These are phyloP conservation scores for Botia almorhae DNA, from an alignment of 2,797 vertebrate species.

Conservation along the genomic window DNA sequence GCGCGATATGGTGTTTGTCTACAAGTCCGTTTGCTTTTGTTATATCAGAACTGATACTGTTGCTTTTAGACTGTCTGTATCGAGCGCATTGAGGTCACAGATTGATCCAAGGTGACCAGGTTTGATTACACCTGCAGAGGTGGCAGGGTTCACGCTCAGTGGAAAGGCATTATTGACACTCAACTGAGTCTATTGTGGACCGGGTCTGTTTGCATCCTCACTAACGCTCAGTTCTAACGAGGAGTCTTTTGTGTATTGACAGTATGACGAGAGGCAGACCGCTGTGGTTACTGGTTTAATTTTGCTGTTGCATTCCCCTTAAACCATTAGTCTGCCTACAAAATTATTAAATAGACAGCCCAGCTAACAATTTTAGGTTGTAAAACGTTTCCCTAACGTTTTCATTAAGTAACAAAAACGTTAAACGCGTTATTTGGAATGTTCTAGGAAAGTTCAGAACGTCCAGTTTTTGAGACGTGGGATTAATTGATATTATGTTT, in stretches of 20 bases:
- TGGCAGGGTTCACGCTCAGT: neutral
- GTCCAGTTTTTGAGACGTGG: no score
- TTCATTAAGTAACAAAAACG: no score
- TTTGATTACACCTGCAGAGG: slow-evolving; percentile 9
- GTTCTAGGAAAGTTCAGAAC: no score
- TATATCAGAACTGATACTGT: slow-evolving; percentile 4
- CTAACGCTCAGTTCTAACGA: neutral
- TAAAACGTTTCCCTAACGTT: no score
- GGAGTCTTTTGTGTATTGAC: neutral
- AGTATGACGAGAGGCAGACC: neutral
- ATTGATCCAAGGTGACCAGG: slow-evolving; percentile 4
- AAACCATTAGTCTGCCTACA: no score
- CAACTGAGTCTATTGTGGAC: neutral
- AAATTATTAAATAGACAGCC: no score
- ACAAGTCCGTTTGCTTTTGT: slow-evolving; percentile 10
- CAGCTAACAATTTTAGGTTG: no score
- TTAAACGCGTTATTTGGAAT: no score
- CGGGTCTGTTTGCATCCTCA: neutral
- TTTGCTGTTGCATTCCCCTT: neutral
- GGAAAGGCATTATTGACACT: neutral
- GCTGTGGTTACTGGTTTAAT: neutral
- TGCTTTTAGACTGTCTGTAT: neutral
- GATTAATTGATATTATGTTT: no score
- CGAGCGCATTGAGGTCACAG: neutral
- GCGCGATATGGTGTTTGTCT: slow-evolving; percentile 25